Base-by-base conservation (phyloP, 2,113 vertebrate genomes). In the Lasiurus cinereus region DNA sequence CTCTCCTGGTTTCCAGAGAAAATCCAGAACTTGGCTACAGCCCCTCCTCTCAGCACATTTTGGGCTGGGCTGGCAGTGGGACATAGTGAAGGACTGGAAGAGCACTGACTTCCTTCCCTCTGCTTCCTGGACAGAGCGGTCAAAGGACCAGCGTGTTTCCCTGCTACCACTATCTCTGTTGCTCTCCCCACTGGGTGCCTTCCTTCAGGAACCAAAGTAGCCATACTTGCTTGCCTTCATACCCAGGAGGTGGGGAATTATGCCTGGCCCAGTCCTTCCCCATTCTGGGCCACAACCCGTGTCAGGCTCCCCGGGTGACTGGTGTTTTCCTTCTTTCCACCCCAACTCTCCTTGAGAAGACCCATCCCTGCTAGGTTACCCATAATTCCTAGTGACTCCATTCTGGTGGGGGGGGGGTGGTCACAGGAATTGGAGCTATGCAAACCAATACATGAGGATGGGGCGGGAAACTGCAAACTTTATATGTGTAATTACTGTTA, bases 401-500 rank as follows among this genome's bases (percentile, higher is more conserved):
- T 88, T 90, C 56, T 90, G 79, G 10, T 90, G 70, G 48, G 48
- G 48, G 7, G 48, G 9, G 48, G 48, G 50, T 18, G 73, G 67
- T 78, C 89, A 70, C 6, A 92, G 74, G 82, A 91, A 54, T 82
- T 2, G 6, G 82, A 92, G 33, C 89, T 94, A 83, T 96, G 77
- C 48, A 96, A 97, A 92, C 74, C 52, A 73, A 87, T 89, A 80
- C 8, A 87, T 69, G 52, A 83, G 83, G 91, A 54, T 80, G 83
- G 77, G 56, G 33, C 0, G 12, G 56, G 82, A 76, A 52, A 52
- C 29, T 64, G 56, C 66, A 91, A 43, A 80, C 94, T 94, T 97
- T 96, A 80, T 95, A 94, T 91, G 77, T 97, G 96, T 97, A 97
- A 96, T 96, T 96, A 97, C 85, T 96, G 84, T 97, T 96, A 87